A percentile compares a stretch with the other conserved stretches of the same genome.
Evolutionary conservation across 2,888 invertebrate species (phyloP).

Genomic region (Gortyna flavago): DNA sequence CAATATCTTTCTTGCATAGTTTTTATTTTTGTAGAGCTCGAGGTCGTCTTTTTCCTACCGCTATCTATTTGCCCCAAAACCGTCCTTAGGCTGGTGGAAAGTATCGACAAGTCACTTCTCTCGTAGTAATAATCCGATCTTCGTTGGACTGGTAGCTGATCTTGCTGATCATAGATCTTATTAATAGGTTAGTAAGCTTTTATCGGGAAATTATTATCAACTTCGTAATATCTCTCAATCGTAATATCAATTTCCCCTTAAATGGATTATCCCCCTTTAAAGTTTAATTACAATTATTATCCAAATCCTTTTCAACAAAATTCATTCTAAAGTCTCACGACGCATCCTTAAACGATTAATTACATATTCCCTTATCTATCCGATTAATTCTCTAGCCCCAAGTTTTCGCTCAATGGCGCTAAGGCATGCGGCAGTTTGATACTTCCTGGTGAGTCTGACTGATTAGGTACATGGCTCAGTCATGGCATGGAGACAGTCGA

Average conservation of each 20-base stretch:
- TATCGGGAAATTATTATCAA: too few relatives aligned
- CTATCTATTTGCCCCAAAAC: not conserved
- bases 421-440: slow-evolving; percentile 48
- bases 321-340: slow-evolving; percentile 6
- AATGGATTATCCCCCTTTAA: not conserved
- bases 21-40: not conserved
- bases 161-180: not conserved
- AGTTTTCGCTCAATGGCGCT: slow-evolving; percentile 43
- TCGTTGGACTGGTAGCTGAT: not conserved
- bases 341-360: slow-evolving; percentile 21
- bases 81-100: not conserved
- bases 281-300: not conserved
- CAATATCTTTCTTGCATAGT: not conserved
- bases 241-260: not conserved
- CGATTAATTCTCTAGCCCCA: slow-evolving; percentile 13
- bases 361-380: slow-evolving; percentile 28
- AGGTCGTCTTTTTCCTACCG: not conserved
- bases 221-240: too few relatives aligned
- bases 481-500: slow-evolving; percentile 21
- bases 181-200: not conserved
- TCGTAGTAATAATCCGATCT: not conserved
- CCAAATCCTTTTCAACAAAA: not conserved
- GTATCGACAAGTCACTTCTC: not conserved
- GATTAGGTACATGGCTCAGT: slow-evolving; percentile 5
- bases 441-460: slow-evolving; percentile 36